A percentile compares a stretch with the other conserved stretches of the same genome.
Evolutionary conservation across 2,113 vertebrate species (phyloP).

Genomic region (Aleadryas rufinucha): DNA sequence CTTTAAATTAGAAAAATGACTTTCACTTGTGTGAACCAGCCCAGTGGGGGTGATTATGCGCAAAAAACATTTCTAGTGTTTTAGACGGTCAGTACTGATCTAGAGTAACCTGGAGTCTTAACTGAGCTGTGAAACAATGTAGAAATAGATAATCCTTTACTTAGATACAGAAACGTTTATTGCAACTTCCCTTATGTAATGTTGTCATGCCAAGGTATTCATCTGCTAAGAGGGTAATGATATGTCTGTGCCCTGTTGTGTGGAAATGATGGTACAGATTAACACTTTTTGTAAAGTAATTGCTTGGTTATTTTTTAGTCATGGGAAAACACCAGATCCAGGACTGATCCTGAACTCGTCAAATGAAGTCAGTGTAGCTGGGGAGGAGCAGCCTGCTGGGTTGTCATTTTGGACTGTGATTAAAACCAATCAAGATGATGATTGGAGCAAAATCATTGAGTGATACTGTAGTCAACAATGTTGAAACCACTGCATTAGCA

Average conservation of each 20-base stretch:
- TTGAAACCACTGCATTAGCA: not conserved
- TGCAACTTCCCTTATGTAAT: accelerated
- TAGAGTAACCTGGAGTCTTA: not conserved
- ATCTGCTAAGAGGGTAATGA: not conserved
- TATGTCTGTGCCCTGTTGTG: not conserved
- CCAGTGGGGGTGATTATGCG: no score
- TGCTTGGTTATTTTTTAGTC: not conserved
- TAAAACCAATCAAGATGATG: not conserved
- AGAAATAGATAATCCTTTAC: not conserved
- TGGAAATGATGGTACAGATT: not conserved
- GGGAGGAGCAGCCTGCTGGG: not conserved
- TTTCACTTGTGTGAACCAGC: not conserved
- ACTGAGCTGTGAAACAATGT: not conserved
- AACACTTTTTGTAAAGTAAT: not conserved
- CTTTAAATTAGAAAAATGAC: not conserved
- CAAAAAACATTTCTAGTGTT: not conserved
- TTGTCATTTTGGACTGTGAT: not conserved
- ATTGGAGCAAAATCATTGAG: not conserved
- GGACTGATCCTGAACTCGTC: not conserved
- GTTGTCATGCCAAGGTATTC: not conserved
- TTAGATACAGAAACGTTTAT: not conserved
- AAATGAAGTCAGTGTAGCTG: not conserved
- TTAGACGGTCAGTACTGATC: not conserved
- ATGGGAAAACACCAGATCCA: not conserved
- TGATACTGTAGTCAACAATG: not conserved